phyloP scores from a whole-genome alignment of 2,888 invertebrate genomes.

The Drosophila trichaetosa region DNA sequence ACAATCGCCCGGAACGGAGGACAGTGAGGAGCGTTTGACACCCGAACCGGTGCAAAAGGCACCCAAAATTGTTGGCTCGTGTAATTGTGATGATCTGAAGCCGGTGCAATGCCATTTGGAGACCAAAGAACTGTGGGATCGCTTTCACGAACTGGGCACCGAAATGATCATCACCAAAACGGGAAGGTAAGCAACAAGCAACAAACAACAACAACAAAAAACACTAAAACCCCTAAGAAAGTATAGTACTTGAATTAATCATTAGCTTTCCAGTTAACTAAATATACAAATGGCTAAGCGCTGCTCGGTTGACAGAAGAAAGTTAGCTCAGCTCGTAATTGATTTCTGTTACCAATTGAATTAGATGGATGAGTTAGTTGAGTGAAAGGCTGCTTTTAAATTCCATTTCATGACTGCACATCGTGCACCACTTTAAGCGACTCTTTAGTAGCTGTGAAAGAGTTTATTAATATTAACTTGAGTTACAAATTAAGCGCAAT shows the following conservation, averaged over 20 bases:
- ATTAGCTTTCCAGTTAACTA: constrained; percentile 34
- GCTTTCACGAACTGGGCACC: constrained; percentile 96
- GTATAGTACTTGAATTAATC: constrained; percentile 24
- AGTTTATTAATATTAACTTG: background rate
- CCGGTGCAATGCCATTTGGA: constrained; percentile 96
- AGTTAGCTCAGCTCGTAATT: background rate
- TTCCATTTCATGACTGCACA: background rate
- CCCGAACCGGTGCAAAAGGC: constrained; percentile 84
- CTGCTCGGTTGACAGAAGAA: background rate
- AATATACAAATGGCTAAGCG: background rate
- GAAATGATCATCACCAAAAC: constrained; percentile 99
- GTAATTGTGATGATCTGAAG: constrained; percentile 93
- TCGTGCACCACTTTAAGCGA: background rate
- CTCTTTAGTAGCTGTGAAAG: background rate
- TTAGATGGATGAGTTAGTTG: constrained; percentile 1
- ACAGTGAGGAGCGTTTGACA: constrained; percentile 84
- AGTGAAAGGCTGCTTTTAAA: background rate
- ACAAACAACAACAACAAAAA: background rate
- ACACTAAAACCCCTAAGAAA: background rate
- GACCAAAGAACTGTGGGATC: constrained; percentile 98
- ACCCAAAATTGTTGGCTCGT: constrained; percentile 88
- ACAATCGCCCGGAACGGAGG: constrained; percentile 84
- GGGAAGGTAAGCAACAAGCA: constrained; percentile 89
- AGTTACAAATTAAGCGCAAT: background rate
- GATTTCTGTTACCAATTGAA: background rate